Evolutionary conservation across 2,888 invertebrate genomes (phyloP).

Genomic region (Campoplex capitator): DNA sequence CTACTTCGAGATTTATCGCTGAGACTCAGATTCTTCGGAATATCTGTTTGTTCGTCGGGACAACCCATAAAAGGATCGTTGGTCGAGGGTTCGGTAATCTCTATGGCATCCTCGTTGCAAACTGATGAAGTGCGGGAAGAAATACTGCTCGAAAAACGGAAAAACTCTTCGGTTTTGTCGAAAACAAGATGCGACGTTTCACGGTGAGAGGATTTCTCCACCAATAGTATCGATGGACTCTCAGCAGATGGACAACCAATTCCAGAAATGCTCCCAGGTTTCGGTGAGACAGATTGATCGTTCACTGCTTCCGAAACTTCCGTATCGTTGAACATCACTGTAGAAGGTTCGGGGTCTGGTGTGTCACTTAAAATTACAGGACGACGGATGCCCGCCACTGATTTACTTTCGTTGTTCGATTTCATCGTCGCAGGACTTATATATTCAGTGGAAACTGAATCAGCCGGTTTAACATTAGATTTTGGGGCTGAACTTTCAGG

Average conservation of each 20-base stretch:
- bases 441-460: not conserved
- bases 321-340: slow-evolving; percentile 47
- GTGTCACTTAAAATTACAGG: slow-evolving; percentile 29
- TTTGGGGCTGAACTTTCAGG: not conserved
- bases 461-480: not conserved
- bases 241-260: slow-evolving; percentile 2
- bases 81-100: not conserved
- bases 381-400: not conserved
- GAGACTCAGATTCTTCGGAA: not conserved
- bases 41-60: not conserved
- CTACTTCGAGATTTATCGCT: not conserved
- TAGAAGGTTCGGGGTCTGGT: slow-evolving; percentile 44
- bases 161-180: slow-evolving; percentile 31
- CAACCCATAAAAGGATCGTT: slow-evolving; percentile 29
- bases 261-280: not conserved
- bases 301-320: not conserved
- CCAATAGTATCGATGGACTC: not conserved
- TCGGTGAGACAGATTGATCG: not conserved
- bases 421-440: not conserved
- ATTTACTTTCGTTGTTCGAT: not conserved
- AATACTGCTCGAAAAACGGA: not conserved
- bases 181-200: slow-evolving; percentile 34
- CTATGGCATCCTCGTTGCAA: not conserved
- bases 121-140: not conserved
- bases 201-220: slow-evolving; percentile 23